phyloP scores from a whole-genome alignment of 2,113 vertebrate genomes.

The Odontophorus gujanensis region DNA sequence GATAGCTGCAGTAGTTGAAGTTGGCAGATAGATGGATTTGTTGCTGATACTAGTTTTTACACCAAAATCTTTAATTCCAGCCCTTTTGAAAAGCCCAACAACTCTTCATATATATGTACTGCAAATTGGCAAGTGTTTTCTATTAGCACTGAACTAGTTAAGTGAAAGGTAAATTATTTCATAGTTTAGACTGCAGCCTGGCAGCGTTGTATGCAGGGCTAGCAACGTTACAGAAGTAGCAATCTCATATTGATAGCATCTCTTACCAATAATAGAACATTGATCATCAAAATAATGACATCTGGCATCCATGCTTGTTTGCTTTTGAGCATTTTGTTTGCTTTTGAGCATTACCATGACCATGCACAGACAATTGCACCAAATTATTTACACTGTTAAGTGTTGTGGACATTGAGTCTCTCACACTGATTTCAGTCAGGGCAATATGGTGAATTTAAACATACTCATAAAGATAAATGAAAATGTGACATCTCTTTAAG shows the following conservation, averaged over 20 bases:
- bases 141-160: neutral
- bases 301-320: conserved; percentile 30
- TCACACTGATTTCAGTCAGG: conserved; percentile 38
- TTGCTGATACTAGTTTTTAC: neutral
- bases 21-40: neutral
- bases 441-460: neutral
- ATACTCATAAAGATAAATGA: neutral
- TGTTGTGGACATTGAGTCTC: neutral
- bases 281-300: conserved; percentile 3
- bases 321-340: neutral
- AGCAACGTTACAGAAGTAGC: neutral
- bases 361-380: conserved; percentile 30
- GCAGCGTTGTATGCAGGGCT: neutral
- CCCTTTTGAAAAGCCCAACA: neutral
- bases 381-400: neutral
- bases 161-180: conserved; percentile 8
- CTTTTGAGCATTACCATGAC: neutral
- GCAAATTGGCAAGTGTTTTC: neutral
- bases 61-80: neutral
- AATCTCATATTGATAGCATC: conserved; percentile 9
- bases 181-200: neutral
- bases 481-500: conserved; percentile 18
- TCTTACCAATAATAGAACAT: neutral
- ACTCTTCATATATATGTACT: neutral
- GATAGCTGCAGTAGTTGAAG: neutral